A percentile compares a stretch with the other conserved stretches of the same genome.
Evolutionary conservation across 2,797 vertebrate species (phyloP).

Genomic region (Chrosomus eos): DNA sequence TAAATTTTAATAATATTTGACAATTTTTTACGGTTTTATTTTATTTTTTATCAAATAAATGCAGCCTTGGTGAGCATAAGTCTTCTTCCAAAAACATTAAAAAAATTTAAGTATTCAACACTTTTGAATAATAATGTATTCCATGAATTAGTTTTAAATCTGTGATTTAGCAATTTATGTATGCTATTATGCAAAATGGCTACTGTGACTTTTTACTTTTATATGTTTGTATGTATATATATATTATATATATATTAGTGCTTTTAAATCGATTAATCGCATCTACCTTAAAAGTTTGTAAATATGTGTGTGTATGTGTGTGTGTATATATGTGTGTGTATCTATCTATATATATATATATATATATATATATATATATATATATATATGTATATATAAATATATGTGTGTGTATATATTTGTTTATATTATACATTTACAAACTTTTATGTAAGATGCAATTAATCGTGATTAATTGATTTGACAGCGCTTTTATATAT

Average conservation of each 20-base stretch:
- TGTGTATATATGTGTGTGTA: too few relatives aligned
- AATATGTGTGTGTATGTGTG: too few relatives aligned
- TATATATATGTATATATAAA: too few relatives aligned
- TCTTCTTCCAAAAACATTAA: neutral
- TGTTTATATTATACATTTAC: too few relatives aligned
- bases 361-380: accelerated
- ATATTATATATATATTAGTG: too few relatives aligned
- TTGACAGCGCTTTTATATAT: too few relatives aligned
- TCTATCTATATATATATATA: too few relatives aligned
- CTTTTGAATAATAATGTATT: neutral
- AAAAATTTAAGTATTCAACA: neutral
- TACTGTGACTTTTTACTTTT: neutral
- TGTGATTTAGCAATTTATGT: neutral
- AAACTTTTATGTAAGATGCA: too few relatives aligned
- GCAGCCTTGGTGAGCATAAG: neutral
- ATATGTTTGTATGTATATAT: neutral
- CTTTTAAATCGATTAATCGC: too few relatives aligned
- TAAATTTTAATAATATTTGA: neutral
- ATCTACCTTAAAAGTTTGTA: too few relatives aligned
- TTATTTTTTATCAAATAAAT: neutral
- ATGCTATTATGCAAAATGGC: neutral
- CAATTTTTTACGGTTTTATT: neutral
- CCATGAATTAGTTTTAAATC: neutral
- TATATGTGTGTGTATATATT: accelerated
- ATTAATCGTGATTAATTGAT: too few relatives aligned